Evolutionary conservation across 2,888 invertebrate species (phyloP), one percentile per base, ranked within the genome.

Genomic region (Drosophila aldrichi): DNA sequence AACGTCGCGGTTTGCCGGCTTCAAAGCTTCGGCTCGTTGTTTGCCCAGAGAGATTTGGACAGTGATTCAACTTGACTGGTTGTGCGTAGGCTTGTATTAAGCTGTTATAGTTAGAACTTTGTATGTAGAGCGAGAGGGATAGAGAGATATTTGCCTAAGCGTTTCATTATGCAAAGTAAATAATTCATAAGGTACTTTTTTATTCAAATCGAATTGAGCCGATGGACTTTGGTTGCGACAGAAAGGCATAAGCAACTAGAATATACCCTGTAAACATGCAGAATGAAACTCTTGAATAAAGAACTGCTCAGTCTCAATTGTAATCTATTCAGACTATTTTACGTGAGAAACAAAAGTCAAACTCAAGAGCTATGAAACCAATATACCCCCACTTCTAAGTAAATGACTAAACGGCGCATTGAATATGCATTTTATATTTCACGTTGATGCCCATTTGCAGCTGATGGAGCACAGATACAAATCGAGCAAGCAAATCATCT

Each of bases 1-100:
- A 70, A 77, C 49, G 61, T 60, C 70, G 73, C 66, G 85, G 78
- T 78, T 81, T 81, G 49, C 61, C 66, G 72, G 52, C 46, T 36
- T 55, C 38, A 54, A 18, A 59, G 29, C 56, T 52, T 34, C 51
- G 46, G 20, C 73, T 59, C 41, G 18, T 18, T 52, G 48, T n/a
- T 41, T 10, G 41, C 10, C n/a, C 43, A 22, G 12, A n/a, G 25
- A 52, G 43, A 43, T 56, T 49, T 12, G 54, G 25, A 5, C 51
- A 22, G 9, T 36, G 51, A 52, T 46, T 46, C 36, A n/a, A n/a
- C 36, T 36, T 32, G 29, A 41, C 36, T n/a, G 14, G 16, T 2
- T 32, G 10, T 32, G 10, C 9, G 32, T 40, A 20, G n/a, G 38
- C 14, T 20, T 22, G 20, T 40, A 36, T 46, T 20, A 60, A 52